Conservation (phyloP, 2,113 vertebrate species). For the Xiphophorus hellerii region DNA sequence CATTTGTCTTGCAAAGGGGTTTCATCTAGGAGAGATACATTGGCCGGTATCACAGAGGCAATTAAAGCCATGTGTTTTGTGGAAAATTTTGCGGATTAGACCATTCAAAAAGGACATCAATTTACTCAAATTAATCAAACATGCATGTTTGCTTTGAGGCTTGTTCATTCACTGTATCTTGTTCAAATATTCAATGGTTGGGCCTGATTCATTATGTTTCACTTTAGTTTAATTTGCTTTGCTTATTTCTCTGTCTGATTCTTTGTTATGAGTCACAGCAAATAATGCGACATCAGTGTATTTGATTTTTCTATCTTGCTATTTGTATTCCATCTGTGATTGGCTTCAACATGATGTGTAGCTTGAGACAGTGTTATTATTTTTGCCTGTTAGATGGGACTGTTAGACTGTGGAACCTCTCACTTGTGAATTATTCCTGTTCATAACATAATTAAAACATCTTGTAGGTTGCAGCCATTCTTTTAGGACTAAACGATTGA, state of each 20-base stretch:
- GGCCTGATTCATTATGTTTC: not conserved
- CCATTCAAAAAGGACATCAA: conserved; percentile 1
- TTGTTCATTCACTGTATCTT: conserved; percentile 3
- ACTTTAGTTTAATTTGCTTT: not conserved
- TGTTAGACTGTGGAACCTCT: not conserved
- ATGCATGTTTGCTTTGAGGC: not conserved
- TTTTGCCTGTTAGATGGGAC: not conserved
- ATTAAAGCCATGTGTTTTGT: conserved; percentile 5
- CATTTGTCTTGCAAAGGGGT: conserved; percentile 28
- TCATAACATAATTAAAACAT: not conserved
- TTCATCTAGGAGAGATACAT: conserved; percentile 28
- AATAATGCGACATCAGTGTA: conserved; percentile 6
- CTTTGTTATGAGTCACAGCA: not conserved
- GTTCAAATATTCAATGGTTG: not conserved
- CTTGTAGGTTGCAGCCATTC: not conserved
- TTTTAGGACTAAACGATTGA: not conserved
- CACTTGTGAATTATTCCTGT: conserved; percentile 11
- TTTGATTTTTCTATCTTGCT: conserved; percentile 8
- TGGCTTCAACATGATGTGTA: conserved; percentile 1
- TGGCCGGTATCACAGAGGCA: conserved; percentile 17
- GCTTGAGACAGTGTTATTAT: not conserved
- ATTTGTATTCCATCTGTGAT: conserved; percentile 1
- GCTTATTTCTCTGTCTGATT: not conserved
- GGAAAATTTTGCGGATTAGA: conserved; percentile 24
- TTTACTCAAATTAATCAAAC: not conserved